Percentiles rank a stretch among this genome's conserved stretches.
These are phyloP conservation scores for Bos javanicus DNA, from an alignment of 2,113 vertebrate genomes.

Conservation along the genomic window DNA sequence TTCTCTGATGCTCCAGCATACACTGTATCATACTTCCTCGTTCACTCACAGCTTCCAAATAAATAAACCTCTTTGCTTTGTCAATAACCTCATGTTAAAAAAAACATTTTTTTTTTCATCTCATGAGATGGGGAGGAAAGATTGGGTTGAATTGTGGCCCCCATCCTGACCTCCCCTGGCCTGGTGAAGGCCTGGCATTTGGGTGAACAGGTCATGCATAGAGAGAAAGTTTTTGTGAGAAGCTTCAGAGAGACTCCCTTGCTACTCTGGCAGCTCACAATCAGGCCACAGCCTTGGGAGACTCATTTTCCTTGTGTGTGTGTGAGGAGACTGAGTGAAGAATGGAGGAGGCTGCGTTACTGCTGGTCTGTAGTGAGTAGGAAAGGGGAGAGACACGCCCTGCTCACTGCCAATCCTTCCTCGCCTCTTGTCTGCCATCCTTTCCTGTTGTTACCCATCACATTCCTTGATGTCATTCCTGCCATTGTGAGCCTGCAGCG, in stretches of 20 bases:
- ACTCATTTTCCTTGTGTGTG: background rate
- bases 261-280: background rate
- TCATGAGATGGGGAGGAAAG: background rate
- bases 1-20: background rate
- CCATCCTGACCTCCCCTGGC: background rate
- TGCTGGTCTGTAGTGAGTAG: background rate
- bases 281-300: background rate
- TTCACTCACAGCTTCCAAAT: background rate
- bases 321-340: background rate
- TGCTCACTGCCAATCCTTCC: background rate
- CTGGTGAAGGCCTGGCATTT: background rate
- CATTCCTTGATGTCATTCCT: conserved; percentile 68
- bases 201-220: background rate
- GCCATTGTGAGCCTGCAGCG: conserved; percentile 63
- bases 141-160: too few relatives aligned
- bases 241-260: background rate
- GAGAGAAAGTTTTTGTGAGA: background rate
- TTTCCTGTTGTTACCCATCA: background rate
- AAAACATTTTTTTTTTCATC: background rate
- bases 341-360: background rate
- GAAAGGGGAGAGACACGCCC: background rate
- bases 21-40: background rate
- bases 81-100: background rate
- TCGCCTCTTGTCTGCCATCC: background rate
- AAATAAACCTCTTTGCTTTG: background rate